These are phyloP conservation scores for Parazoanthus darwini DNA, from an alignment of 92 coral and sea anemone species.

Conservation along the genomic window DNA sequence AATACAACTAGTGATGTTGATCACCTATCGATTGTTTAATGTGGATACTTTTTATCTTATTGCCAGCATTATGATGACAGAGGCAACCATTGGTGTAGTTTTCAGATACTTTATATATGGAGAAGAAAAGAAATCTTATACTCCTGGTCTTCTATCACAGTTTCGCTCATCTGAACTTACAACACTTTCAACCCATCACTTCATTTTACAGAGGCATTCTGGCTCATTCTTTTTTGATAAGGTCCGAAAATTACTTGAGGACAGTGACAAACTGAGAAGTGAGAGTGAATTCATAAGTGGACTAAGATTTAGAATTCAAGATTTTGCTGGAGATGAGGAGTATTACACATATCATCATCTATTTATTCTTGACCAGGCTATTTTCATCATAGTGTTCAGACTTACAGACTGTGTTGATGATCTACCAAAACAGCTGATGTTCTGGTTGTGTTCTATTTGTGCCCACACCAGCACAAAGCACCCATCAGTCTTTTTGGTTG, in stretches of 20 bases:
- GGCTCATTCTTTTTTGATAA: background rate
- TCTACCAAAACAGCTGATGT: background rate
- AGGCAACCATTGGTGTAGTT: constrained; percentile 12
- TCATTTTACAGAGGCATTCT: constrained; percentile 10
- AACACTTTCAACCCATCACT: constrained; percentile 28
- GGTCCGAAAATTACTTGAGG: background rate
- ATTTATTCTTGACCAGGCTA: constrained; percentile 18
- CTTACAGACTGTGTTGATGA: background rate
- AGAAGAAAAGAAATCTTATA: constrained; percentile 2
- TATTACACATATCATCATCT: constrained; percentile 16
- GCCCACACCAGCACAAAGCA: background rate
- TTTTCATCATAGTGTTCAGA: background rate
- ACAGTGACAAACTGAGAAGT: constrained; percentile 3
- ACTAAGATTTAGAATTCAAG: constrained; percentile 5
- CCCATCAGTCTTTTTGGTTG: background rate
- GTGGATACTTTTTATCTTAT: background rate
- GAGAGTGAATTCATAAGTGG: constrained; percentile 5
- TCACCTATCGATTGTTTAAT: background rate
- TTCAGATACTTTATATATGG: background rate
- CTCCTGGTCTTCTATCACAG: constrained; percentile 12
- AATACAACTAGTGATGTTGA: background rate
- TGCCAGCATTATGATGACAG: background rate
- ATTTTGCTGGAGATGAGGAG: constrained; percentile 10
- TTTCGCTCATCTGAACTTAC: constrained; percentile 8
- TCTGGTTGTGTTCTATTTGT: constrained; percentile 7